A percentile compares a stretch with the other conserved stretches of the same genome.
phyloP scores from a whole-genome alignment of 2,888 invertebrate genomes.

The Octodonta nipae region DNA sequence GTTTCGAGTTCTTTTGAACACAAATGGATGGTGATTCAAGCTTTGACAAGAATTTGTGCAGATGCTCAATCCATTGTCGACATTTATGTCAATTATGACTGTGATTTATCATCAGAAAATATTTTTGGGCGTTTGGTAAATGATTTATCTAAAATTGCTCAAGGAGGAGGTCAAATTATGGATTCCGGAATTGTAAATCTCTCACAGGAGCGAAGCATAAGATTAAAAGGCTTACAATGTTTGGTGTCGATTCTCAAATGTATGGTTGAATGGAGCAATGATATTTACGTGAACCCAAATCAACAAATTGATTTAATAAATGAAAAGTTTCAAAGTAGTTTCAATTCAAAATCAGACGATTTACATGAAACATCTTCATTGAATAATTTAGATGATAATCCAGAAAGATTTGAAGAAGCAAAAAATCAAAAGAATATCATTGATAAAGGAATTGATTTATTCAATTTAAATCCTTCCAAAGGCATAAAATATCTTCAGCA shows the following conservation, averaged over 20 bases:
- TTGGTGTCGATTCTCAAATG: slow-evolving; percentile 95
- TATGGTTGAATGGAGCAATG: slow-evolving; percentile 99
- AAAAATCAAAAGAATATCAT: no score
- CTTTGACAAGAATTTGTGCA: slow-evolving; percentile 88
- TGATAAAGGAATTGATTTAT: slow-evolving; percentile 94
- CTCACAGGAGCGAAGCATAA: slow-evolving; percentile 92
- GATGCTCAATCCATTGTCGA: slow-evolving; percentile 97
- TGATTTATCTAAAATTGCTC: slow-evolving; percentile 87
- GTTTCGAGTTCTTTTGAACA: slow-evolving; percentile 95
- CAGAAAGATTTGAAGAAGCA: no score
- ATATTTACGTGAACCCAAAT: slow-evolving; percentile 91
- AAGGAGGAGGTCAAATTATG: no score
- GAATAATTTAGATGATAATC: no score
- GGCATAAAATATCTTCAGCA: slow-evolving; percentile 90
- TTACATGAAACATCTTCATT: no score
- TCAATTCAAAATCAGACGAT: no score
- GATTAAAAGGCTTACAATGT: slow-evolving; percentile 84
- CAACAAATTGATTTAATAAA: no score
- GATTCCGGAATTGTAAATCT: slow-evolving; percentile 89
- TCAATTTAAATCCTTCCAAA: slow-evolving; percentile 89
- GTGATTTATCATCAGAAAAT: slow-evolving; percentile 94
- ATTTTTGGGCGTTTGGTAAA: slow-evolving; percentile 91
- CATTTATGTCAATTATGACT: slow-evolving; percentile 99
- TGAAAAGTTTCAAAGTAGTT: no score
- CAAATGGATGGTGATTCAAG: slow-evolving; percentile 92